Base-by-base conservation (phyloP, 2,113 vertebrate species). In the Bambusicola thoracicus region DNA sequence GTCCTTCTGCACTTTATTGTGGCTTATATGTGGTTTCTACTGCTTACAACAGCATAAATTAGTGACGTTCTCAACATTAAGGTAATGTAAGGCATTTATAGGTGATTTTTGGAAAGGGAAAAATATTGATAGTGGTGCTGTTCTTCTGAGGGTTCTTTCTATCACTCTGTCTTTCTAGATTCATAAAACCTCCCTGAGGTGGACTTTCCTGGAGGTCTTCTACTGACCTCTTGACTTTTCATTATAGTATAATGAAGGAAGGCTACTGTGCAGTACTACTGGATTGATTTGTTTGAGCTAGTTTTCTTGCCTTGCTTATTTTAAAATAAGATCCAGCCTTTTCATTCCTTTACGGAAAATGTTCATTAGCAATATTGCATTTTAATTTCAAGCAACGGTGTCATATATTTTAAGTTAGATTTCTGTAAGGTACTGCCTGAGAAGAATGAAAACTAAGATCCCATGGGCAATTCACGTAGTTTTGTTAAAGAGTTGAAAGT, bases 1-100 rank as follows among this genome's bases (percentile, higher is more conserved):
- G 38, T 53, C 32, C 66, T 68, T 70, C 21, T 14, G 13, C 38
- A 75, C 9, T 1, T 65, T 34, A 46, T 10, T 77, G 46, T 85
- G 27, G 58, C 11, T 36, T 29, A 21, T 0, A 0, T n/a, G 32
- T 75, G 25, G 13, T 38, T 83, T 63, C 41, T 25, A 2, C 32
- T 36, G 21, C 30, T 72, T 4, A 0, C 8, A 25, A 38, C 30
- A n/a, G 25, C 27, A 5, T 34, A 8, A 48, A 10, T 3, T 70
- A 22, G 19, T 30, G 21, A 7, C 8, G 86, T 78, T 61, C 12
- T 75, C 58, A 68, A 1, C 13, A 13, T 66, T 56, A 48, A 34
- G 0, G 0, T 17, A 34, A 15, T 19, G 6, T 4, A 25, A 43
- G 17, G 4, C n/a, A 38, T 25, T 85, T 87, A 17, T 38, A 41